These are phyloP conservation scores for Apostichopus californicus DNA, from an alignment of 35 echinoderm and acorn worm species.

Conservation along the genomic window DNA sequence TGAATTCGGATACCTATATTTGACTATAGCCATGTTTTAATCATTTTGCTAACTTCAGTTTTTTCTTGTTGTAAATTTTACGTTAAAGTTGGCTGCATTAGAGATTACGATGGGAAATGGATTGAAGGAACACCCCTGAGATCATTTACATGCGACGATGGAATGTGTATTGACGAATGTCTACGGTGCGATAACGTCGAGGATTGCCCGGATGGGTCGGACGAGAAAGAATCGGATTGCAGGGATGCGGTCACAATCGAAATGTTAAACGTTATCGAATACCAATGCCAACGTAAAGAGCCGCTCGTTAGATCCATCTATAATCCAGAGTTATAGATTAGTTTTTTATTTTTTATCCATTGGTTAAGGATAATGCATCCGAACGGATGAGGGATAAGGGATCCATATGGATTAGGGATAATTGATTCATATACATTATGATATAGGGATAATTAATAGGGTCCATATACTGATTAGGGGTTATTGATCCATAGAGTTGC, in stretches of 20 bases:
- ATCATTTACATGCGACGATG: slow-evolving; percentile 22
- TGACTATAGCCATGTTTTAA: too few relatives aligned
- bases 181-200: slow-evolving; percentile 6
- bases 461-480: too few relatives aligned
- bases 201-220: slow-evolving; percentile 47
- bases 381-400: too few relatives aligned
- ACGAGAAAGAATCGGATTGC: slow-evolving; percentile 12
- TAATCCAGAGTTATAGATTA: too few relatives aligned
- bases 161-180: slow-evolving; percentile 55
- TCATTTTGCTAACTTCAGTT: too few relatives aligned
- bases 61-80: neutral
- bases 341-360: too few relatives aligned
- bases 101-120: slow-evolving; percentile 18
- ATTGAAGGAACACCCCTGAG: slow-evolving; percentile 5
- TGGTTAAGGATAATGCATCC: too few relatives aligned
- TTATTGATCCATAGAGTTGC: too few relatives aligned
- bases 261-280: neutral
- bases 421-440: too few relatives aligned
- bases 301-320: neutral
- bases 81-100: slow-evolving; percentile 12
- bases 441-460: too few relatives aligned
- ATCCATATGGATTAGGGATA: too few relatives aligned
- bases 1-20: too few relatives aligned
- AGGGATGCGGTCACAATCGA: neutral
- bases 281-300: slow-evolving; percentile 13